phyloP scores from a whole-genome alignment of 2,797 vertebrate genomes.

The Graptemys geographica region DNA sequence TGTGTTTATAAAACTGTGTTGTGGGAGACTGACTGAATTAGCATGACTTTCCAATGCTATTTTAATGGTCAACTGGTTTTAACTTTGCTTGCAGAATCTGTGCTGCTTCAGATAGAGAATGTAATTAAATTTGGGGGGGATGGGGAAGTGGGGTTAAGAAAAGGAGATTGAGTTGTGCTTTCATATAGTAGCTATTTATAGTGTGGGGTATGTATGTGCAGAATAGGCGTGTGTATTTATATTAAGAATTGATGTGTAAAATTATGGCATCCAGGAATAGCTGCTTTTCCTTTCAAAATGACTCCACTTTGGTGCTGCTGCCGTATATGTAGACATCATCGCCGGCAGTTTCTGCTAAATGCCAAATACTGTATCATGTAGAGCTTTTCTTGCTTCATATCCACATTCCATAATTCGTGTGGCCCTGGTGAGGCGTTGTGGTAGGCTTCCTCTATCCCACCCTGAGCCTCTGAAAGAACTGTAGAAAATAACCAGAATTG shows the following conservation, averaged over 20 bases:
- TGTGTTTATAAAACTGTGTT: too few relatives aligned
- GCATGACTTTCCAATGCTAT: neutral
- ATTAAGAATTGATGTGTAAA: neutral
- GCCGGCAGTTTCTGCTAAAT: neutral
- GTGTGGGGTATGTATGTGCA: neutral
- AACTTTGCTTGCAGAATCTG: neutral
- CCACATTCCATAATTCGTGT: neutral
- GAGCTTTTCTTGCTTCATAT: neutral
- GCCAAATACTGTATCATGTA: neutral
- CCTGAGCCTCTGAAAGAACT: neutral
- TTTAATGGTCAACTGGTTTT: neutral
- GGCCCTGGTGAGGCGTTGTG: neutral
- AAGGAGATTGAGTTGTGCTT: neutral
- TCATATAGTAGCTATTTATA: neutral
- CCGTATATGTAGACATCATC: neutral
- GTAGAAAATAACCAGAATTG: neutral
- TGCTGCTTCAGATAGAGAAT: neutral
- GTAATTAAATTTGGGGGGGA: too few relatives aligned
- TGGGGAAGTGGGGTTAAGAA: neutral
- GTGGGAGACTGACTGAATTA: too few relatives aligned
- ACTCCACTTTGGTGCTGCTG: neutral
- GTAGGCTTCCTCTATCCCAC: neutral
- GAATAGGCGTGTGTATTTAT: neutral
- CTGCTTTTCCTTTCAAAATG: slow-evolving; percentile 6
- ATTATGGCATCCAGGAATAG: neutral